A percentile compares a stretch with the other conserved stretches of the same genome.
phyloP scores from a whole-genome alignment of 2,797 vertebrate genomes.

The Lepus oiostolus region DNA sequence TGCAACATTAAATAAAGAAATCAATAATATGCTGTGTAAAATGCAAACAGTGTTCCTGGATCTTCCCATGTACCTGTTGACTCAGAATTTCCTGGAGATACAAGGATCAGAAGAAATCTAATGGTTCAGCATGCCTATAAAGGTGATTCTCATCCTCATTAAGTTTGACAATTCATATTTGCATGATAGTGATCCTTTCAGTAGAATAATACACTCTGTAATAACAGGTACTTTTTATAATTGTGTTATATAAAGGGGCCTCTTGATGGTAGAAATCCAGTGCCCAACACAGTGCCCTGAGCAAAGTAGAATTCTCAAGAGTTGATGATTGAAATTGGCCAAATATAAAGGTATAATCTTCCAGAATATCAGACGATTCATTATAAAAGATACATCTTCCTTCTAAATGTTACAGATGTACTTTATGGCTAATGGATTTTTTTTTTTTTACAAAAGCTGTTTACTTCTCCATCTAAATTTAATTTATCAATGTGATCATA shows the following conservation, averaged over 20 bases:
- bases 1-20: background rate
- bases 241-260: background rate
- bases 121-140: background rate
- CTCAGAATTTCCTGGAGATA: slow-evolving; percentile 1
- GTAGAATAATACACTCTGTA: background rate
- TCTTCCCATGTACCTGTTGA: background rate
- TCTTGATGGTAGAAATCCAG: background rate
- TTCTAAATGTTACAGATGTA: slow-evolving; percentile 1
- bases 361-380: background rate
- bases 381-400: slow-evolving; percentile 5
- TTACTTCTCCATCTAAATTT: slow-evolving; percentile 62
- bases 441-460: background rate
- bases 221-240: background rate
- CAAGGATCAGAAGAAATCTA: background rate
- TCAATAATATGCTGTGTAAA: background rate
- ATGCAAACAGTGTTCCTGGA: background rate
- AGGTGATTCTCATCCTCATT: slow-evolving; percentile 1
- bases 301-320: background rate
- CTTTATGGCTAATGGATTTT: background rate
- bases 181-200: background rate
- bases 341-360: background rate
- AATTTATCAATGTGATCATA: slow-evolving; percentile 62
- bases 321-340: background rate
- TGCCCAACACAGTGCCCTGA: background rate
- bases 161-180: slow-evolving; percentile 26